Conservation (phyloP, 37 sponge, comb jelly and placozoan species). For the Theonella swinhoei region DNA sequence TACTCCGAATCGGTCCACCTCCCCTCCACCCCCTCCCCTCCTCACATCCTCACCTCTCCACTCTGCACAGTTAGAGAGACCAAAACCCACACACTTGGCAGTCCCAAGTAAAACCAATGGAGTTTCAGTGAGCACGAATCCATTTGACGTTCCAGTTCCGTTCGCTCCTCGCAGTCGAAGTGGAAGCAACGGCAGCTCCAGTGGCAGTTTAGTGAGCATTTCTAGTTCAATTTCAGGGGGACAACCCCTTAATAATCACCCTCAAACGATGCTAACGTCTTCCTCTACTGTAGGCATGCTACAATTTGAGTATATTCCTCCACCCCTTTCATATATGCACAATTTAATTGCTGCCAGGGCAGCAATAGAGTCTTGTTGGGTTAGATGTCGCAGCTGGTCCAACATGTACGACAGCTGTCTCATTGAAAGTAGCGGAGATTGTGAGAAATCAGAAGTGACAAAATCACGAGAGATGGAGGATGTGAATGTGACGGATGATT, state of each 20-base stretch:
- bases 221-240: slow-evolving; percentile 15
- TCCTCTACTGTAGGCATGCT: not conserved
- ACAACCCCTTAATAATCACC: not conserved
- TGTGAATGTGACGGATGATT: not conserved
- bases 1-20: not conserved
- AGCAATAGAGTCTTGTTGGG: slow-evolving; percentile 52
- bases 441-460: not conserved
- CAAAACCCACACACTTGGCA: not conserved
- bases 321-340: slow-evolving; percentile 48
- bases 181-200: slow-evolving; percentile 41
- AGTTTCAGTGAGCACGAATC: slow-evolving; percentile 3
- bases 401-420: slow-evolving; percentile 46
- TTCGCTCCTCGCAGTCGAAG: slow-evolving; percentile 30
- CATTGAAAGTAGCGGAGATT: not conserved
- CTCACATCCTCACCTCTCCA: slow-evolving; percentile 24
- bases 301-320: slow-evolving; percentile 44
- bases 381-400: slow-evolving; percentile 69
- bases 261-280: not conserved
- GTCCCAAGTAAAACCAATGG: not conserved
- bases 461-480: slow-evolving; percentile 57
- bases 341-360: slow-evolving; percentile 37
- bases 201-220: slow-evolving; percentile 43
- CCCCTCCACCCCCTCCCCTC: slow-evolving; percentile 24
- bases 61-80: not conserved
- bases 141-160: slow-evolving; percentile 25